A percentile compares a stretch with the other conserved stretches of the same genome.
phyloP scores from a whole-genome alignment of 92 coral and sea anemone species.

The Zoanthus solanderi region DNA sequence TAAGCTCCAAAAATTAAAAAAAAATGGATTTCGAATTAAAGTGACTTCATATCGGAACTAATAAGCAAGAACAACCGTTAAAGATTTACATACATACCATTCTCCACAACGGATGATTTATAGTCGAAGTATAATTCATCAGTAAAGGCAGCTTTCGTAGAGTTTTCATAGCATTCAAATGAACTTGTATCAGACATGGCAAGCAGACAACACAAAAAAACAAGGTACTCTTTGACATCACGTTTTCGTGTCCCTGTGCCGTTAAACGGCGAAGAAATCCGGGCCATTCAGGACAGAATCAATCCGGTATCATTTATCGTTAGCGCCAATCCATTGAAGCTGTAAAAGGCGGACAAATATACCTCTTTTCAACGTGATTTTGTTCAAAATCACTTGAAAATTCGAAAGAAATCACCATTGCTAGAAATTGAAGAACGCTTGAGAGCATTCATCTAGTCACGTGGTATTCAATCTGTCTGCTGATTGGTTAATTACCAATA shows the following conservation, averaged over 20 bases:
- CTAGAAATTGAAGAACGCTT: conserved; percentile 2
- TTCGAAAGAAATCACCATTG: conserved; percentile 10
- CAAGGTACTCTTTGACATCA: conserved; percentile 14
- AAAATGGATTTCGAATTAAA: neutral
- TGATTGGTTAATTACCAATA: conserved; percentile 18
- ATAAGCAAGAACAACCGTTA: neutral
- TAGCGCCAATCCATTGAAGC: conserved; percentile 41
- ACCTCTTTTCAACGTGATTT: conserved; percentile 7
- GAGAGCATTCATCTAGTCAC: conserved; percentile 38
- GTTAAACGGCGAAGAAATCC: conserved; percentile 30
- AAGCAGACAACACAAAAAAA: conserved; percentile 58
- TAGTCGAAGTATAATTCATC: conserved; percentile 81
- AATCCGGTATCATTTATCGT: conserved; percentile 30
- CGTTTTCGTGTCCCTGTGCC: conserved; percentile 30
- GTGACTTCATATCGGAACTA: neutral
- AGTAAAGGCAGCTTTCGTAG: conserved; percentile 62
- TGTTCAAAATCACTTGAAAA: neutral
- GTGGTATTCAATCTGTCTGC: neutral
- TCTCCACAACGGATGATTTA: conserved; percentile 88
- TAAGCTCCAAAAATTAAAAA: too few relatives aligned
- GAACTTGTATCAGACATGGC: conserved; percentile 67
- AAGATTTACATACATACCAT: conserved; percentile 81
- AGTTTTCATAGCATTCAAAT: conserved; percentile 67
- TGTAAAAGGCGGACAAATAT: neutral
- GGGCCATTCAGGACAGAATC: conserved; percentile 53